phyloP scores from a whole-genome alignment of 2,888 invertebrate genomes.

The Lamproptera curius region DNA sequence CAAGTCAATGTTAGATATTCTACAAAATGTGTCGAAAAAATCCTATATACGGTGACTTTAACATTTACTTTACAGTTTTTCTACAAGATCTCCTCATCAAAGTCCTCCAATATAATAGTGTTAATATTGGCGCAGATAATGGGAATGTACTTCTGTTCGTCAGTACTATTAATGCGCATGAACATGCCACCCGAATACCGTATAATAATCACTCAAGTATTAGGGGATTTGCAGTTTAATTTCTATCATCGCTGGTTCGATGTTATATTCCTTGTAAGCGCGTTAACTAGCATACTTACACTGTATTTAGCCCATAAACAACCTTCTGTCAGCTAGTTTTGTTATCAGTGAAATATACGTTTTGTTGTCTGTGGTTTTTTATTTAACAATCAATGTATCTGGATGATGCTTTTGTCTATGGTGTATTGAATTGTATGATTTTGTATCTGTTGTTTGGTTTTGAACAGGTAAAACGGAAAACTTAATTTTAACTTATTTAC shows the following conservation, averaged over 20 bases:
- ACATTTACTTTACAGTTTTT: constrained; percentile 92
- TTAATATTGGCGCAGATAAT: constrained; percentile 98
- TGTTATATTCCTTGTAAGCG: constrained; percentile 98
- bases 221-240: constrained; percentile 98
- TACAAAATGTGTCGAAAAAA: too few species aligned
- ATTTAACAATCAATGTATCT: too few species aligned
- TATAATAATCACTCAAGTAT: constrained; percentile 89
- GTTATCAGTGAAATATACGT: too few species aligned
- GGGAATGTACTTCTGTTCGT: constrained; percentile 99
- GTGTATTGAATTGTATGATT: too few species aligned
- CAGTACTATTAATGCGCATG: constrained; percentile 98
- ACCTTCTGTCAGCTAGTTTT: constrained; percentile 78
- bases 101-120: constrained; percentile 98
- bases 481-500: too few species aligned
- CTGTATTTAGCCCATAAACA: constrained; percentile 97
- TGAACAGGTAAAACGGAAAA: too few species aligned
- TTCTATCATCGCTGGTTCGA: constrained; percentile 99
- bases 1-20: too few species aligned
- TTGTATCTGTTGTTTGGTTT: too few species aligned
- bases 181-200: constrained; percentile 99
- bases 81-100: constrained; percentile 98
- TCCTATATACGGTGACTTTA: too few species aligned
- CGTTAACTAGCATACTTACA: constrained; percentile 96
- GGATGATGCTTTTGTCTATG: too few species aligned
- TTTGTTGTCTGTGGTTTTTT: too few species aligned